These are phyloP conservation scores for Semicossyphus pulcher DNA, from an alignment of 2,113 vertebrate genomes.

Conservation along the genomic window DNA sequence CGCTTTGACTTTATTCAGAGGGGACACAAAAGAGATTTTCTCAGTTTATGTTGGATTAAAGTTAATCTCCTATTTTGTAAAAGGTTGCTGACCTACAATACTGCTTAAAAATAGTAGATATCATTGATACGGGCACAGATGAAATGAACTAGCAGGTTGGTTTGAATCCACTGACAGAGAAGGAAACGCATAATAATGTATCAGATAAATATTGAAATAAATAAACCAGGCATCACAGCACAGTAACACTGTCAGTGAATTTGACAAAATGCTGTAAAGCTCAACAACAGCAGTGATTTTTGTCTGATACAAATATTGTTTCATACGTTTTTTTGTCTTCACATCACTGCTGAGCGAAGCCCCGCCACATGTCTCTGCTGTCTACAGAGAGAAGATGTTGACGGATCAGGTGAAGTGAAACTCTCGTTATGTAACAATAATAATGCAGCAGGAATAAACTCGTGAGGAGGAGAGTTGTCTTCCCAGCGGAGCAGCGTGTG, in stretches of 20 bases:
- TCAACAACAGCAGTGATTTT: background rate
- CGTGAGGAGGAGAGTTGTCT: background rate
- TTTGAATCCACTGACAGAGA: background rate
- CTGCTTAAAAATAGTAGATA: background rate
- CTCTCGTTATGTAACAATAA: conserved; percentile 34
- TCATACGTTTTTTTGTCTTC: conserved; percentile 14
- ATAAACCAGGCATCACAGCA: background rate
- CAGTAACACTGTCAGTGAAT: background rate
- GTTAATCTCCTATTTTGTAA: background rate
- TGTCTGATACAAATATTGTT: background rate
- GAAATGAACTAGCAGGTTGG: background rate
- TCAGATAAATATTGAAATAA: background rate
- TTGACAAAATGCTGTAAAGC: background rate
- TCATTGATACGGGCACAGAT: background rate
- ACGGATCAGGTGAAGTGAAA: conserved; percentile 47
- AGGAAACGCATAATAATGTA: background rate
- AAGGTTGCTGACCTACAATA: background rate
- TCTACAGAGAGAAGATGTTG: conserved; percentile 29
- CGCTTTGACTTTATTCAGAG: background rate
- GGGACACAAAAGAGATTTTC: background rate
- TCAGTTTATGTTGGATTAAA: no score
- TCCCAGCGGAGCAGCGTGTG: conserved; percentile 19
- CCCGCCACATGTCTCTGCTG: background rate
- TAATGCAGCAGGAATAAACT: conserved; percentile 22
- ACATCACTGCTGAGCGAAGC: background rate